These are phyloP conservation scores for Lordiphosa mommai DNA, from an alignment of 1,140 invertebrate species.

Conservation along the genomic window DNA sequence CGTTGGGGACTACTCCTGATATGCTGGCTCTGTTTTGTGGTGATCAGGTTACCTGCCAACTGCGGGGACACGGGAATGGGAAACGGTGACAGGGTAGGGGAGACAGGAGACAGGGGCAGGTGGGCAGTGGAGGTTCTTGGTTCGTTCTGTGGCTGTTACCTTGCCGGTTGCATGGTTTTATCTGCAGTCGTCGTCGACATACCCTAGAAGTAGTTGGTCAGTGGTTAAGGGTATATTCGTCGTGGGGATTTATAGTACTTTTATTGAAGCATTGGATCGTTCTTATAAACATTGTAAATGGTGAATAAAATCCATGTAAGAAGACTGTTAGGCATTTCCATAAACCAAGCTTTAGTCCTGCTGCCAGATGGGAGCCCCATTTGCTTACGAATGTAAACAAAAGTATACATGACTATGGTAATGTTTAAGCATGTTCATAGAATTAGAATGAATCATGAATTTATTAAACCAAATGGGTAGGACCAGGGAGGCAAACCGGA, in stretches of 20 bases:
- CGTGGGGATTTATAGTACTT: too few species aligned
- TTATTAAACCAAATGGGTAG: too few species aligned
- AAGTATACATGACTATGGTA: too few species aligned
- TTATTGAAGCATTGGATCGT: too few species aligned
- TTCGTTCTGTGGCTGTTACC: constrained; percentile 30
- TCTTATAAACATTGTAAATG: too few species aligned
- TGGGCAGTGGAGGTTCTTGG: constrained; percentile 36
- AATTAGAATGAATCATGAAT: too few species aligned
- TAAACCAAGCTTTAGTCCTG: too few species aligned
- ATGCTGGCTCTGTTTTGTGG: constrained; percentile 57
- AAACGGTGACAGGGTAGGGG: neutral
- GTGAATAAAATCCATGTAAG: too few species aligned
- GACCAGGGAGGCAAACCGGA: too few species aligned
- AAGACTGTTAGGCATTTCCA: too few species aligned
- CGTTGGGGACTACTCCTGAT: constrained; percentile 37
- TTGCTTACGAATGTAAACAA: too few species aligned
- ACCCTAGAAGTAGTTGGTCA: constrained; percentile 15
- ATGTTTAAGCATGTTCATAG: too few species aligned
- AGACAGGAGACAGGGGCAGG: constrained; percentile 39
- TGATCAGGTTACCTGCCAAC: constrained; percentile 60
- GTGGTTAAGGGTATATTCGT: neutral
- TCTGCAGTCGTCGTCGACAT: constrained; percentile 37
- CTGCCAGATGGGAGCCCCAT: neutral
- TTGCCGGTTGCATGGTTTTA: constrained; percentile 64
- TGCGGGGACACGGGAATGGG: neutral